Evolutionary conservation across 2,797 vertebrate genomes (phyloP), one percentile per base, ranked within the genome.

Genomic region (Miichthys miiuy): DNA sequence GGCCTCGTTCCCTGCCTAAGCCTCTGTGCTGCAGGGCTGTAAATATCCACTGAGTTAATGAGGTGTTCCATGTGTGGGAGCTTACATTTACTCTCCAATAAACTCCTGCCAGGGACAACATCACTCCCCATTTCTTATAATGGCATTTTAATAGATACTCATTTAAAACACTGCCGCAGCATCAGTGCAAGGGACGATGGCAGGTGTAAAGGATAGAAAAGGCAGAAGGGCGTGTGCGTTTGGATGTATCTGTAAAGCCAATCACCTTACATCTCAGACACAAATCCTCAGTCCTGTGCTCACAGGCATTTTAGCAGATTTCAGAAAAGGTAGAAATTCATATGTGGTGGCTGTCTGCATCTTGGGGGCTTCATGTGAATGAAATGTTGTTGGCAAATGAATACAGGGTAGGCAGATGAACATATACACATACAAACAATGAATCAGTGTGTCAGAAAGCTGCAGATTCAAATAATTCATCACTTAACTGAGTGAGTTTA

Each of bases 31-130:
- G 72, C 80, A 78, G 72, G 61, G 80, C 75, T 77, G 79, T 90
- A 91, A 90, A 91, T 87, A 89, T 79, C 79, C 74, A 30, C 73
- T 4, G 42, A 81, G 86, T 91, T 91, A 91, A 92, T 93, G 88
- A 92, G 81, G 66, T 86, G 85, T 85, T 88, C 79, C 64, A n/a
- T 75, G 46, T 83, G 85, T 89, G 73, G 83, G 83, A 80, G 81
- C 68, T 83, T 81, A 87, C 85, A 78, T 89, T 90, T 86, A 86
- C 84, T 88, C 81, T 80, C 83, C 82, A 88, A 89, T 88, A 87
- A 89, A 88, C 68, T 78, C 80, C 87, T 85, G 82, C 75, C 74
- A 86, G 68, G 58, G 68, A 90, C 81, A 78, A 82, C 86, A 90
- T 88, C 70, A 65, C 79, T 88, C 83, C 75, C 52, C 65, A 69